A percentile compares a stretch with the other conserved stretches of the same genome.
These are phyloP conservation scores for Malurus splendens DNA, from an alignment of 2,797 vertebrate species.

Conservation along the genomic window DNA sequence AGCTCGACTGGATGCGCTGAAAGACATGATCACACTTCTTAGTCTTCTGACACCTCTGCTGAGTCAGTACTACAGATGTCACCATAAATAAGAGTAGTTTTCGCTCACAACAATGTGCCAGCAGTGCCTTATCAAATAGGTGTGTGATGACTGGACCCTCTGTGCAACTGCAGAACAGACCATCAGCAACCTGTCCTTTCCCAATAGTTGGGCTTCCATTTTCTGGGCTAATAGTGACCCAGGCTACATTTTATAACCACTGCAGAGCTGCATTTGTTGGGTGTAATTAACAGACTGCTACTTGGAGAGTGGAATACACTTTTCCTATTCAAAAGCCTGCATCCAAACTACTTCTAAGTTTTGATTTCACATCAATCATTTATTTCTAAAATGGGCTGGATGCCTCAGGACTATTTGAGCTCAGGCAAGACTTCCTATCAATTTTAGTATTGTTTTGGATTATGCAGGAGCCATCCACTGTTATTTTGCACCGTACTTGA, in stretches of 20 bases:
- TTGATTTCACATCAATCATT: background rate
- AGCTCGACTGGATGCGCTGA: conserved; percentile 78
- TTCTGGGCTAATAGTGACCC: accelerated
- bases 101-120: background rate
- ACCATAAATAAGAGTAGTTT: background rate
- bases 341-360: background rate
- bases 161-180: background rate
- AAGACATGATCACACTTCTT: background rate
- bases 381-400: background rate
- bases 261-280: background rate
- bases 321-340: background rate
- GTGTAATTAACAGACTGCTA: accelerated
- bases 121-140: background rate
- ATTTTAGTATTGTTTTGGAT: background rate
- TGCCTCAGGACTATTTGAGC: background rate
- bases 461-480: background rate
- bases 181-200: background rate
- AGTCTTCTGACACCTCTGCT: background rate
- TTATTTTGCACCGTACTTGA: background rate
- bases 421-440: background rate
- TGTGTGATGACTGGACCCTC: too few species aligned
- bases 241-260: background rate
- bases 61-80: background rate
- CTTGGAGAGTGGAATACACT: background rate
- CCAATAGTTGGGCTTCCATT: accelerated